Base-by-base conservation (phyloP, 2,888 invertebrate genomes). In the Leuctra nigra region DNA sequence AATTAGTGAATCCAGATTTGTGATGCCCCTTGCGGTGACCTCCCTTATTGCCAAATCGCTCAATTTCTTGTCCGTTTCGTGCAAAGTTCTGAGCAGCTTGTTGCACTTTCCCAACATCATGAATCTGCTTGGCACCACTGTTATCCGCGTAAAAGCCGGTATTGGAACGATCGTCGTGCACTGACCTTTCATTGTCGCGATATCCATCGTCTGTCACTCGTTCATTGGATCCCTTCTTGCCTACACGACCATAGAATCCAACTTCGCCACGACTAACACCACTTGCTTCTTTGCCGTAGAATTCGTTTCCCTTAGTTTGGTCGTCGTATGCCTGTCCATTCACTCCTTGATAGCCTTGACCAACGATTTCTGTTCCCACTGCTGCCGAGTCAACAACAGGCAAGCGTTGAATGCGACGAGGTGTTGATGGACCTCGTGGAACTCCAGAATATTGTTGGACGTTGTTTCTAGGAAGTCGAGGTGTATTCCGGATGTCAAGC, bases 21-120 rank as follows among this genome's bases (percentile, higher is more conserved):
- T 61, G 61, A 46, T 62, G 62, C 7, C 62, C 62, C 41, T 62
- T 62, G 18, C 59, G 55, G 35, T 61, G 61, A 9, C 60, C 61
- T 2, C 61, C 61, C 53, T 56, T 58, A 7, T 41, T 25, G 16
- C 61, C 60, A 35, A 54, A 16, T 13, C 25, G 39, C 20, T 57
- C 58, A 18, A 41, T 53, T 23, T 53, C 55, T 24, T 56, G 47
- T 0, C 61, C 64, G n/a, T 61, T 54, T 22, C 61, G 56, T 23
- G 54, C 48, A 33, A 59, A 56, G 3, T 56, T 53, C 20, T 61
- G 60, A 20, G 57, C 61, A 11, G 62, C 62, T 22, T 61, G 55
- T 18, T 59, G 47, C 0, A 59, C 57, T 20, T 57, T 60, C 11
- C 58, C 58, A 29, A 59, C 55, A 35, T 62, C 55, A 41, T 61